Evolutionary conservation across 2,888 invertebrate species (phyloP).

Genomic region (Pyralis farinalis): DNA sequence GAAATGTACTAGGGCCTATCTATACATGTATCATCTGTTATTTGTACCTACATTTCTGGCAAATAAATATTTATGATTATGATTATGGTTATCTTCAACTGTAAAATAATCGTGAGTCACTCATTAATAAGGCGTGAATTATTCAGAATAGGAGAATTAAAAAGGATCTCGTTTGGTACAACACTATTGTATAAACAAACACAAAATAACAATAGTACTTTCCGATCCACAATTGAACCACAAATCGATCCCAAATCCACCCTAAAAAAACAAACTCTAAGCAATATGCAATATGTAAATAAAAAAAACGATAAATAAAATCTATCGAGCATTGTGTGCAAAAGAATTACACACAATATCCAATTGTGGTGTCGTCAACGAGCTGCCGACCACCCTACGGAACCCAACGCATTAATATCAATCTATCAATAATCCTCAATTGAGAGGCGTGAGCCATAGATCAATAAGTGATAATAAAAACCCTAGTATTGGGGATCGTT

Average conservation of each 20-base stretch:
- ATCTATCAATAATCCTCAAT: slow-evolving; percentile 76
- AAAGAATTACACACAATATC: slow-evolving; percentile 63
- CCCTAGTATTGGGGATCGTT: slow-evolving; percentile 37
- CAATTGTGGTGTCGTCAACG: slow-evolving; percentile 71
- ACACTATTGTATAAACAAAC: slow-evolving; percentile 5
- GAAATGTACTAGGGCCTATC: too few species aligned
- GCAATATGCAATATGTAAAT: slow-evolving; percentile 33
- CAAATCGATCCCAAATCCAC: slow-evolving; percentile 22
- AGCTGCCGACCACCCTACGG: slow-evolving; percentile 58
- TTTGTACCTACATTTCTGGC: too few species aligned
- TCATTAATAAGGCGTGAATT: too few species aligned
- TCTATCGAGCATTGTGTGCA: slow-evolving; percentile 43
- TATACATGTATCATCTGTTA: too few species aligned
- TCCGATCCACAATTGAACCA: slow-evolving; percentile 32
- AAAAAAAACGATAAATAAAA: slow-evolving; percentile 49
- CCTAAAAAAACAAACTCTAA: slow-evolving; percentile 35
- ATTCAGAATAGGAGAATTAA: slow-evolving; percentile 6
- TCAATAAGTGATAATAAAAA: slow-evolving; percentile 66
- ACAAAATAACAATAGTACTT: slow-evolving; percentile 17
- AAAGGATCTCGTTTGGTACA: too few species aligned
- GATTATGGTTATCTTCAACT: too few species aligned
- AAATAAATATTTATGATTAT: too few species aligned
- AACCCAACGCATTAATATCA: slow-evolving; percentile 61
- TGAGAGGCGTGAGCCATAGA: slow-evolving; percentile 72
- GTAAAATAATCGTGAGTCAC: too few species aligned